A percentile compares a stretch with the other conserved stretches of the same genome.
These are phyloP conservation scores for Tachypleus tridentatus DNA, from an alignment of 1,140 invertebrate genomes.

Conservation along the genomic window DNA sequence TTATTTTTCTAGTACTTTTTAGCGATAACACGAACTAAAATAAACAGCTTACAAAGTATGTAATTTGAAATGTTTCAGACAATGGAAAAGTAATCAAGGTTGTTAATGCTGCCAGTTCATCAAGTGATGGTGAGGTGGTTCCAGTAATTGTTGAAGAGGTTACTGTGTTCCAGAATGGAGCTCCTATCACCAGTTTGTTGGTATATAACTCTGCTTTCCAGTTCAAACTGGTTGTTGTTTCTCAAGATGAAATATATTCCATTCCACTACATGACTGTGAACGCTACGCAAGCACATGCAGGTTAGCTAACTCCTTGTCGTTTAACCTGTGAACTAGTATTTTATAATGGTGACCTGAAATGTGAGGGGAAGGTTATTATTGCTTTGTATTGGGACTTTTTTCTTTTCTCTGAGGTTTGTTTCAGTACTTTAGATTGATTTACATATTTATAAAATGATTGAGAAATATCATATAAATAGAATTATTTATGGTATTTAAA, in stretches of 20 bases:
- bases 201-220: conserved; percentile 49
- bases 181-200: conserved; percentile 58
- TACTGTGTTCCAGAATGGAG: conserved; percentile 53
- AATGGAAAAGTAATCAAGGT: conserved; percentile 84
- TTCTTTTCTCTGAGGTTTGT: too few relatives aligned
- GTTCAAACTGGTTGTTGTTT: conserved; percentile 80
- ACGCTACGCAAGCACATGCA: conserved; percentile 46
- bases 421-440: too few relatives aligned
- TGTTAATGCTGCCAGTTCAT: conserved; percentile 55
- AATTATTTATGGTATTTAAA: too few relatives aligned
- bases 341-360: too few relatives aligned
- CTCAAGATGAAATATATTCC: conserved; percentile 69
- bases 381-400: too few relatives aligned
- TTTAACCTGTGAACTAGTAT: too few relatives aligned
- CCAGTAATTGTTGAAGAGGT: conserved; percentile 75
- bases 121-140: conserved; percentile 56
- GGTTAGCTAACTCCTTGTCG: conserved; percentile 34
- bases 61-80: conserved; percentile 41
- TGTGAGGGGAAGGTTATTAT: too few relatives aligned
- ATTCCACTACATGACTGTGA: conserved; percentile 75
- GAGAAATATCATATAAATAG: too few relatives aligned
- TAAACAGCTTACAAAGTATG: too few relatives aligned
- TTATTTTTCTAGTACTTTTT: neutral
- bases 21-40: too few relatives aligned
- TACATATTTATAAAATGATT: too few relatives aligned